Conservation (phyloP, 2,113 vertebrate species). For the Hypomesus transpacificus region DNA sequence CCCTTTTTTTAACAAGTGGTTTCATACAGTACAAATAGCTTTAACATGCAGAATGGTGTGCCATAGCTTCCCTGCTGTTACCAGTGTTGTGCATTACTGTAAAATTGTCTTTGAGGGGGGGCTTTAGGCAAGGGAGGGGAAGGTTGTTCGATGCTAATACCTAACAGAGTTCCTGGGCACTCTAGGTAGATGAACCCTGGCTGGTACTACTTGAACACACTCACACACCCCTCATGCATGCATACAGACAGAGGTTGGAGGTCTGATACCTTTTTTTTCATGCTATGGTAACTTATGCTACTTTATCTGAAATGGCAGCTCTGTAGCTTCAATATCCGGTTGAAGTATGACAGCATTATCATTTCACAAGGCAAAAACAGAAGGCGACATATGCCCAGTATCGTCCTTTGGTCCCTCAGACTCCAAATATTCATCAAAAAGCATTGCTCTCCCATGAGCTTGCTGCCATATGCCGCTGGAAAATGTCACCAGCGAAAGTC, state of each 20-base stretch:
- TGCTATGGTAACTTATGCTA: constrained; percentile 24
- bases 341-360: constrained; percentile 80
- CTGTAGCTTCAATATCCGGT: constrained; percentile 64
- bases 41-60: no score
- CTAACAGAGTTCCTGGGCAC: no score
- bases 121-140: no score
- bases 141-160: no score
- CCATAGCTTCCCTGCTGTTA: constrained; percentile 8
- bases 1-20: no score
- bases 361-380: constrained; percentile 93
- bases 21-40: no score
- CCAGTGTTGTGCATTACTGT: not conserved
- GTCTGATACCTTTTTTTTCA: constrained; percentile 7
- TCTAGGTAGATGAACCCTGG: no score
- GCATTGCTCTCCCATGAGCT: constrained; percentile 87
- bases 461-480: constrained; percentile 89
- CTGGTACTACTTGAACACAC: not conserved
- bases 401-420: constrained; percentile 83
- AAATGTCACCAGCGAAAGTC: constrained; percentile 99
- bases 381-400: constrained; percentile 84
- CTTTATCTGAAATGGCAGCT: constrained; percentile 40
- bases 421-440: constrained; percentile 96
- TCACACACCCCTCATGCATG: not conserved
- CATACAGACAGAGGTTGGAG: constrained; percentile 8
- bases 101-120: no score